Evolutionary conservation across 30 jellyfish, hydroid and myxozoan species (phyloP), one percentile per base, ranked within the genome.

Genomic region (Chrysaora quinquecirrha): DNA sequence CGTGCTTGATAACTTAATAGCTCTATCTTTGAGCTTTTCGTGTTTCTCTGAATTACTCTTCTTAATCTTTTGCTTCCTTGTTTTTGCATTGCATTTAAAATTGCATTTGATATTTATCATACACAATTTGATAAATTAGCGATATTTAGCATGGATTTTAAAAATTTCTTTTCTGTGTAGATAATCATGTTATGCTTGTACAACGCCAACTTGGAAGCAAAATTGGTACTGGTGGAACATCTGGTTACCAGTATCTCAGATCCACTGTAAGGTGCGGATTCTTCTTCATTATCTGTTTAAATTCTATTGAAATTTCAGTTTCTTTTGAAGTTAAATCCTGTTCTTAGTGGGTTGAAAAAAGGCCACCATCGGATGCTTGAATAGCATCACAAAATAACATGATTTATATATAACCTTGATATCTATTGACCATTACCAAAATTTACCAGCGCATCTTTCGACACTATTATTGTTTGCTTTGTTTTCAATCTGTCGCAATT

Each of bases 161-260:
- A n/a, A n/a, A n/a, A n/a, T n/a, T 38, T 30, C 22, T 43, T 60
- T 65, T 33, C 27, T 52, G 6, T 16, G 68, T 27, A 91, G 98
- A 85, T 64, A 91, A 86, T 50, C 98, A 91, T 65, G 98, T 85
- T 47, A 49, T 91, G 91, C 89, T 91, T 61, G 98, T 91, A 10
- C 98, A 91, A 34, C 76, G 97, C 14, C 92, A 75, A 73, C 68
- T 91, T 23, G 98, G 98, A 9, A 75, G 90, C 23, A 91, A 86
- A 61, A n/a, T 75, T 27, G 98, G 98, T 31, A 85, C 95, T 0
- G 98, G 98, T 30, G 98, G 98, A 24, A 76, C 98, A 47, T 91
- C 98, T 19, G 98, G 98, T 1, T 91, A 91, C 66, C 95, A 73
- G 30, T 91, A 91, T 64, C 70, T 91, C 48, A 88, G 96, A 14